These are phyloP conservation scores for Lepidurus couesii DNA, from an alignment of 1,140 invertebrate species.

Conservation along the genomic window DNA sequence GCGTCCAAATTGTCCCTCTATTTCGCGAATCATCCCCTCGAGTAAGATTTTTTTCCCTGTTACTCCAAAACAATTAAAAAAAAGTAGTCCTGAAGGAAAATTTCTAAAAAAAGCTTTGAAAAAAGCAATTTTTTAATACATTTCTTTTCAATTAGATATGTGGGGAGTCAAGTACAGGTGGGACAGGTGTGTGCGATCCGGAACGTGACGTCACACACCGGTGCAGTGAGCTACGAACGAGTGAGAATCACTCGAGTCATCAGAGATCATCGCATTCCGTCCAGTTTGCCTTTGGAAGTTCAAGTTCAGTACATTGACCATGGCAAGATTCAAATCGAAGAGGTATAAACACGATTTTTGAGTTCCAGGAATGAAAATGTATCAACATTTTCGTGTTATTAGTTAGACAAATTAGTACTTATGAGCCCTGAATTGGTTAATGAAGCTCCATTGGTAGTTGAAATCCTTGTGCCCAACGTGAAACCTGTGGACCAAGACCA, in stretches of 20 bases:
- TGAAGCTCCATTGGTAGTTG: background rate
- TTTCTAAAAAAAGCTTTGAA: background rate
- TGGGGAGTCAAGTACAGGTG: background rate
- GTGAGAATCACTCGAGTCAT: background rate
- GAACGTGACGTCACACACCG: background rate
- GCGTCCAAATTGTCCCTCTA: background rate
- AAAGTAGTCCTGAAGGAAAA: no score
- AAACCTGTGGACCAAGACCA: background rate
- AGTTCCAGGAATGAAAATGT: background rate
- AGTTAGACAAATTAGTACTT: background rate
- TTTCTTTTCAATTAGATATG: background rate
- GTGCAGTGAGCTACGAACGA: background rate
- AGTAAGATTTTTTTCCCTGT: background rate
- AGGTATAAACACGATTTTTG: background rate
- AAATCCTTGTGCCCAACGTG: background rate
- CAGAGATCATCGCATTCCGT: background rate
- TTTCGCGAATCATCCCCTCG: background rate
- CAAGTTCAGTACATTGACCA: conserved; percentile 3
- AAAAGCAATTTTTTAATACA: background rate
- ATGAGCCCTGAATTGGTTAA: background rate
- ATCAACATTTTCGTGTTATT: background rate
- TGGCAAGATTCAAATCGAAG: background rate
- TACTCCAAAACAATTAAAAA: no score
- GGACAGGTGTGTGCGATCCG: background rate
- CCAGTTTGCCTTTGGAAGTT: background rate